Evolutionary conservation across 2,113 vertebrate species (phyloP).

Genomic region (Pseudopodoces humilis): DNA sequence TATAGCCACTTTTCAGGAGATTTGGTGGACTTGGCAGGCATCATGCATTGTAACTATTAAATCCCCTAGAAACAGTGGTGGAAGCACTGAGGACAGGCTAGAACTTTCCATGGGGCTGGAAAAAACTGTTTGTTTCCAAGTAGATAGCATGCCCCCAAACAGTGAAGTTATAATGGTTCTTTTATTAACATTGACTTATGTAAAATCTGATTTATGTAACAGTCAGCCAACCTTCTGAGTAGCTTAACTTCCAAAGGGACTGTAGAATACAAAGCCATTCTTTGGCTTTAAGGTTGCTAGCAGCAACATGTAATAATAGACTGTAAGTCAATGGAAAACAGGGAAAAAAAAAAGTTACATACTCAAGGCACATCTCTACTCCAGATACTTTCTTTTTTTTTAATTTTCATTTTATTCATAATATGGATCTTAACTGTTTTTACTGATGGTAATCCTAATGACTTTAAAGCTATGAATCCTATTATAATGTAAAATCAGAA

Average conservation of each 20-base stretch:
- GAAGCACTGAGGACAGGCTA: neutral
- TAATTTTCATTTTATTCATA: neutral
- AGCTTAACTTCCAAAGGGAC: slow-evolving; percentile 25
- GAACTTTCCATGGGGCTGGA: neutral
- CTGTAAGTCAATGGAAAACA: neutral
- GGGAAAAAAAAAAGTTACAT: neutral
- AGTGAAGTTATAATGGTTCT: neutral
- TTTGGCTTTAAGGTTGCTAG: slow-evolving; percentile 49
- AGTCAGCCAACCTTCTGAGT: neutral
- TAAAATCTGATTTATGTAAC: slow-evolving; percentile 42
- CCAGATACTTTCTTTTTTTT: neutral
- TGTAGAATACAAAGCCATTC: slow-evolving; percentile 23
- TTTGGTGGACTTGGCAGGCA: neutral
- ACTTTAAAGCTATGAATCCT: neutral
- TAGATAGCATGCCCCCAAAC: neutral
- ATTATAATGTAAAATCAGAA: neutral
- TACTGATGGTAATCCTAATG: neutral
- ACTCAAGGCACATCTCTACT: neutral
- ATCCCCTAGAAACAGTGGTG: slow-evolving; percentile 2
- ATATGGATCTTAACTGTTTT: neutral
- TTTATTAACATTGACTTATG: slow-evolving; percentile 16
- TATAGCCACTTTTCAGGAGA: neutral
- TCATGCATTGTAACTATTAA: neutral
- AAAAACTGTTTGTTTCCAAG: neutral
- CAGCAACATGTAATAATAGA: slow-evolving; percentile 47